Evolutionary conservation across 2,888 invertebrate species (phyloP).

Genomic region (Netelia inedita): DNA sequence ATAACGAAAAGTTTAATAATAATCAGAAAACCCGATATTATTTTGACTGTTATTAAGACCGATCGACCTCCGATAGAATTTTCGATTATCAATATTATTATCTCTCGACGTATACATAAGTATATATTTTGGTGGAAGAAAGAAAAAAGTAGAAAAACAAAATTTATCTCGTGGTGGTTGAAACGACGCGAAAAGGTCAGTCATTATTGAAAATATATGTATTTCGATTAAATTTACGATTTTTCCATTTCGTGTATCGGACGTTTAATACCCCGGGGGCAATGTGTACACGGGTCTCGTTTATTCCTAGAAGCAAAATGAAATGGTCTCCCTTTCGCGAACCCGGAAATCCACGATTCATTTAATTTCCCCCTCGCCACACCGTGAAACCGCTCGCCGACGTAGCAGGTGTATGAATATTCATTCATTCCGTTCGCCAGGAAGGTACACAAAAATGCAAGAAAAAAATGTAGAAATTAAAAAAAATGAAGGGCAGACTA

Average conservation of each 20-base stretch:
- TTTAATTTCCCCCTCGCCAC: conserved; percentile 8
- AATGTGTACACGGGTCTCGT: conserved; percentile 9
- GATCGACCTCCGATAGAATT: too few species aligned
- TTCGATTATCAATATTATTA: background rate
- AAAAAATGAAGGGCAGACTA: background rate
- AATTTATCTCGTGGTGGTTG: background rate
- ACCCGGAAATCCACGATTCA: conserved; percentile 21
- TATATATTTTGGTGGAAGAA: background rate
- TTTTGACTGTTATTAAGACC: too few species aligned
- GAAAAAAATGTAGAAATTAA: background rate
- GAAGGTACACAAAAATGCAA: background rate
- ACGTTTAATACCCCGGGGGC: background rate
- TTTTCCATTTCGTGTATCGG: conserved; percentile 2
- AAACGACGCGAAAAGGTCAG: background rate
- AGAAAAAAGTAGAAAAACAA: background rate
- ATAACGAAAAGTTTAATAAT: background rate
- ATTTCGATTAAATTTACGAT: background rate
- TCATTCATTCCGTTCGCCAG: conserved; percentile 37
- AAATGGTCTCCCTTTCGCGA: background rate
- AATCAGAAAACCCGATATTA: background rate
- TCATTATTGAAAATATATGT: background rate
- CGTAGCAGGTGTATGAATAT: conserved; percentile 45
- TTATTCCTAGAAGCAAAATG: conserved; percentile 19
- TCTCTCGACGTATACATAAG: background rate
- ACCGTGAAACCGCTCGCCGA: conserved; percentile 8